Evolutionary conservation across 1,140 invertebrate species (phyloP), one percentile per base, ranked within the genome.

Genomic region (Venustaconcha ellipsiformis): DNA sequence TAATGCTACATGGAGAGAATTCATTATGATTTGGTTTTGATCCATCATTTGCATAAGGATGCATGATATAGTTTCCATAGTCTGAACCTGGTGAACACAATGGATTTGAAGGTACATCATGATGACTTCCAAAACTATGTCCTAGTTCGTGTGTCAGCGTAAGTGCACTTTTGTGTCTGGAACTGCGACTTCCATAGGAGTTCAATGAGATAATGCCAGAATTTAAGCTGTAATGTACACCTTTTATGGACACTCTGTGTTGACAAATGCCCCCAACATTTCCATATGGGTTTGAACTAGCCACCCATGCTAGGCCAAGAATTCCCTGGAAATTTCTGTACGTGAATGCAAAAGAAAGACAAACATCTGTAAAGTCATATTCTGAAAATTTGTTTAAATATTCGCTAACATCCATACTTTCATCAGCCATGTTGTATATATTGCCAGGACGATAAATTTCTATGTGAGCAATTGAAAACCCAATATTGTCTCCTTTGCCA

Each of bases 1-100:
- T 80, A 8, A 85, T 78, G 66, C 86, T 87, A 74, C 87, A 88
- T 6, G 62, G 26, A 59, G 87, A 88, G 76, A 88, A 88, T 59
- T 56, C 60, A 23, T 73, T 66, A 68, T 87, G 78, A 60, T 86
- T 88, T 37, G 82, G 83, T 60, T 77, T 78, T 13, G 66, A 57
- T 11, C 83, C 85, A 55, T 77, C 68, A 23, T 71, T 78, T 55
- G 80, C 68, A 48, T 78, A 80, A 6, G 79, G 70, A 71, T 81
- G 79, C 87, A 88, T 88, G 55, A 88, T 74, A 74, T 76, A 88
- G 62, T 86, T 84, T 1, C 87, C 85, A 57, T 77, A 72, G 14
- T 69, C 37, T 1, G 63, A 72, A 67, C 67, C 70, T 18, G 83
- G 80, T 18, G 75, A 26, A 69, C 85, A 87, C 14, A 55, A 26